Conservation (phyloP, 2,888 invertebrate species). For the Macrophya alboannulata region DNA sequence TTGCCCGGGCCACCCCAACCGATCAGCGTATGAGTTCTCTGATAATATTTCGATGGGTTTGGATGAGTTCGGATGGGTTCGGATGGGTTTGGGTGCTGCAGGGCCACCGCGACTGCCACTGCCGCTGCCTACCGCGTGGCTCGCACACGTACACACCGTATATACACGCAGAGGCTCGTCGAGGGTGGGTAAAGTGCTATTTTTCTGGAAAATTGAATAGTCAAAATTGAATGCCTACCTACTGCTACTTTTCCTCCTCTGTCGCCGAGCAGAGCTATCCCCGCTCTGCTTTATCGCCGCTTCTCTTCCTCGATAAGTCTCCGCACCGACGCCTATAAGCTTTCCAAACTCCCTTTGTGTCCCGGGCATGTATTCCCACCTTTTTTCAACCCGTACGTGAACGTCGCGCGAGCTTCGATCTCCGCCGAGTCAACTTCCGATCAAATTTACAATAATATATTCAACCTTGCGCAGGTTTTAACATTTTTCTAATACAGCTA, state of each 20-base stretch:
- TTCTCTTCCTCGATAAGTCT: slow-evolving; percentile 45
- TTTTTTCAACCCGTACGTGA: neutral
- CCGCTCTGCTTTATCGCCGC: slow-evolving; percentile 39
- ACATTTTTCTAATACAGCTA: slow-evolving; percentile 8
- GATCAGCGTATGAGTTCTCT: slow-evolving; percentile 62
- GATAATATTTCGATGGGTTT: slow-evolving; percentile 69
- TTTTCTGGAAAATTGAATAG: slow-evolving; percentile 78
- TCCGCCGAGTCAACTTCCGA: slow-evolving; percentile 18
- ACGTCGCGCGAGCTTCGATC: neutral
- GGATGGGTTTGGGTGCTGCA: slow-evolving; percentile 36
- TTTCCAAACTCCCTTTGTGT: slow-evolving; percentile 13
- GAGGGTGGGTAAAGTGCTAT: slow-evolving; percentile 67
- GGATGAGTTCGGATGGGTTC: slow-evolving; percentile 56
- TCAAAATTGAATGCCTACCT: slow-evolving; percentile 73
- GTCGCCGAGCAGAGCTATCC: slow-evolving; percentile 1
- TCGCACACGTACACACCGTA: neutral
- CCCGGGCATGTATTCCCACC: neutral
- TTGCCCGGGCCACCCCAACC: slow-evolving; percentile 58
- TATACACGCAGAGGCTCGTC: neutral
- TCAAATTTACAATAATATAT: slow-evolving; percentile 45
- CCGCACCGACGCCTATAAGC: neutral
- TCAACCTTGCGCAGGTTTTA: neutral
- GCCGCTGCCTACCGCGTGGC: neutral
- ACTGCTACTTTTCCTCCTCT: slow-evolving; percentile 38
- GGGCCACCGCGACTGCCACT: neutral